Base-by-base conservation (phyloP, 2,113 vertebrate genomes). In the Serilophus lunatus region DNA sequence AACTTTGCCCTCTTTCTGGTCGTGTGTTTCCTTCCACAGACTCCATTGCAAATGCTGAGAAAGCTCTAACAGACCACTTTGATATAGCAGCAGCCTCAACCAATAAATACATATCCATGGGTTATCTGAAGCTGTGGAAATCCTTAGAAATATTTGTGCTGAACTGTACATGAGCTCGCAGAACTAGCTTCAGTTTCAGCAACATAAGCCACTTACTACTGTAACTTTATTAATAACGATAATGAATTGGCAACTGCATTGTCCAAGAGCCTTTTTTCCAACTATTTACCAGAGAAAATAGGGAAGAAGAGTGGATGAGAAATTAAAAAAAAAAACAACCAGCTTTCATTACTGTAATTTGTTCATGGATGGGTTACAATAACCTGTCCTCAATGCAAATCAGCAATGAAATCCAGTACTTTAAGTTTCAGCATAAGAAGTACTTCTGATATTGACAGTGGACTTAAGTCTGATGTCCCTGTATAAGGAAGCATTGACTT, bases 401-500 rank as follows among this genome's bases (percentile, higher is more conserved):
- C 49, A 90, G 25, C 0, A 0, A 70, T 9, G 35, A 29, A 86
- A 70, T 38, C 20, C 45, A 54, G 31, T 76, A 61, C 35, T 94
- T 96, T 51, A 68, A 82, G 35, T 54, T 95, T 64, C 64, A 96
- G 65, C 35, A 15, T 63, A 93, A 92, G 86, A 92, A n/a, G 10
- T 36, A 95, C 36, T 97, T 77, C 59, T 65, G 80, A 92, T 95
- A 91, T 49, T 76, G 70, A 88, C 56, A 88, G 51, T 18, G 20
- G 59, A 72, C 70, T 90, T 72, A 97, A 93, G 8, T 25, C 81
- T 91, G 45, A 71, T n/a, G 45, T 84, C 64, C 75, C 50, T 23
- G 4, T 93, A 82, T 74, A 93, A 61, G 65, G 44, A 89, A 86
- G 24, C 84, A 92, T 40, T 87, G 94, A 93, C 53, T 94, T 97